Base-by-base conservation (phyloP, 2,888 invertebrate genomes). In the Dolichopus griseipennis region DNA sequence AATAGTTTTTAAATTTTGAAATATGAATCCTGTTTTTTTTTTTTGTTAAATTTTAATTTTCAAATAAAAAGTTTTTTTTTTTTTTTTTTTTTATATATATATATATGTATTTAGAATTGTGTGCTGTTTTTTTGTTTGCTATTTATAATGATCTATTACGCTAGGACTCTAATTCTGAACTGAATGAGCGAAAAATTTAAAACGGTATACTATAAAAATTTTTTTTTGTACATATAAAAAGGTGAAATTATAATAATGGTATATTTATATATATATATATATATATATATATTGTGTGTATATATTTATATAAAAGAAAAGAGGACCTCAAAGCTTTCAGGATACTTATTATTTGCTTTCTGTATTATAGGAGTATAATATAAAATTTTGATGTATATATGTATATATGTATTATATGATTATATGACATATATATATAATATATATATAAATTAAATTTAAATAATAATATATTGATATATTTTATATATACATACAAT, bases 291-390 rank as follows among this genome's bases (percentile, higher is more conserved):
- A 37, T 15, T n/a, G 43, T 52, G 52, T 15, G 52, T 27, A 52
- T 27, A 52, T 15, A 52, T 6, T 52, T 2, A 18, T 43, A 52
- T 52, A 52, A 12, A n/a, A n/a, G n/a, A n/a, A n/a, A n/a, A 12
- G 2, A 52, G 52, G 52, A 52, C 52, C 52, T 52, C 52, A 52
- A 52, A 52, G 52, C 52, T 52, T 52, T 52, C n/a, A 52, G 52
- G 52, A 52, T 52, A 52, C 18, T 52, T 52, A 6, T 52, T 15
- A 6, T 52, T 52, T n/a, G 1, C 8, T 41, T 12, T 52, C 9
- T 18, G 6, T 52, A 52, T 52, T 7, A 52, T 52, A 52, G 9
- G n/a, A 1, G 6, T 18, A 52, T 52, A 52, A 12, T 15, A 52
- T 3, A 18, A 12, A 18, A 12, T 3, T 52, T 10, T 43, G 3